A percentile compares a stretch with the other conserved stretches of the same genome.
Evolutionary conservation across 2,888 invertebrate genomes (phyloP).

Genomic region (Hetaerina titia): DNA sequence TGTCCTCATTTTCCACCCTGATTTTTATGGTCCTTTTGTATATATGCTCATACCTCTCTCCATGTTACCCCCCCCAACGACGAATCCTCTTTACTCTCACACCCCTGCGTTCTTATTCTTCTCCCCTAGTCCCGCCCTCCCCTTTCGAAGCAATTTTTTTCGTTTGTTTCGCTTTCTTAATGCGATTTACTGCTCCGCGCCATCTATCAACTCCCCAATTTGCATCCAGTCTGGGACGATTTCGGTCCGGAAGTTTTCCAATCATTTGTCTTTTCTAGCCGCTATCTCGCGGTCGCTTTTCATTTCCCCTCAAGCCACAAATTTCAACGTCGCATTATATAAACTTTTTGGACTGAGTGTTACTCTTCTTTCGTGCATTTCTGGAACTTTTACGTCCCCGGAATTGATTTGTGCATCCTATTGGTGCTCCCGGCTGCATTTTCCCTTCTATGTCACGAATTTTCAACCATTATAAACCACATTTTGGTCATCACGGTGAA

Average conservation of each 20-base stretch:
- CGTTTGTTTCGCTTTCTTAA: constrained; percentile 66
- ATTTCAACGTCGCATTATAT: constrained; percentile 29
- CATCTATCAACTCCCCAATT: constrained; percentile 60
- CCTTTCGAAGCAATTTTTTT: constrained; percentile 35
- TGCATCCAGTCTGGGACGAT: constrained; percentile 64
- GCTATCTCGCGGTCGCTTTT: constrained; percentile 60
- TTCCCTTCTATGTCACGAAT: background rate
- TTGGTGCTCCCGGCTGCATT: background rate
- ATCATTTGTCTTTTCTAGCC: constrained; percentile 64
- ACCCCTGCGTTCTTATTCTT: background rate
- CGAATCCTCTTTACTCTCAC: constrained; percentile 24
- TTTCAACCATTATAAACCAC: too few relatives aligned
- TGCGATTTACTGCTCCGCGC: constrained; percentile 60
- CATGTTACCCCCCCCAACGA: background rate
- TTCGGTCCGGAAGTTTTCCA: constrained; percentile 57
- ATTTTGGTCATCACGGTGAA: too few relatives aligned
- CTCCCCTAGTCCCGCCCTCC: background rate
- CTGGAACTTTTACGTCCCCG: background rate
- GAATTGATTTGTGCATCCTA: background rate
- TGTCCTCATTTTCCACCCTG: constrained; percentile 64
- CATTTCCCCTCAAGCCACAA: constrained; percentile 33
- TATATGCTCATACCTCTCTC: background rate
- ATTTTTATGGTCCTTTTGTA: constrained; percentile 64
- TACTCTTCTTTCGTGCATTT: background rate
- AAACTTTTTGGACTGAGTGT: background rate